A percentile compares a stretch with the other conserved stretches of the same genome.
phyloP scores from a whole-genome alignment of 1,140 invertebrate genomes.

The Wasmannia auropunctata region DNA sequence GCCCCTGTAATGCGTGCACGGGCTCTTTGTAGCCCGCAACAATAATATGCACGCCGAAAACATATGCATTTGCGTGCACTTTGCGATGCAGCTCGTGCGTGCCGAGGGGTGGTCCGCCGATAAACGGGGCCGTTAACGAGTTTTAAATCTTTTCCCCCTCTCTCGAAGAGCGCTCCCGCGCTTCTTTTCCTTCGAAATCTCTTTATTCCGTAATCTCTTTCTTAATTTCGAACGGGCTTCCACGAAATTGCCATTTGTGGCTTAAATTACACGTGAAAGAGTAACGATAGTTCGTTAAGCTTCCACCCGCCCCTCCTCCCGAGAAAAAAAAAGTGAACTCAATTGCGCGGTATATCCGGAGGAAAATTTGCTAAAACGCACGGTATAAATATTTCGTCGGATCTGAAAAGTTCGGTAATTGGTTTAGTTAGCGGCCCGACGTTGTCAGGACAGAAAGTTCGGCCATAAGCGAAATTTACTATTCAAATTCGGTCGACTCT shows the following conservation, averaged over 20 bases:
- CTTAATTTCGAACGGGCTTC: background rate
- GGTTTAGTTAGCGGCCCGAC: conserved; percentile 53
- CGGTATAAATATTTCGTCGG: conserved; percentile 29
- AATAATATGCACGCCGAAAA: conserved; percentile 55
- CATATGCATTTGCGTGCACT: conserved; percentile 63
- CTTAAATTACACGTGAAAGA: background rate
- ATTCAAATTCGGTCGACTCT: conserved; percentile 70
- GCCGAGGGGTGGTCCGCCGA: conserved; percentile 50
- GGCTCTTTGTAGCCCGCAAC: conserved; percentile 60
- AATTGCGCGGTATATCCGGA: background rate
- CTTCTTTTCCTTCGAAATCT: background rate
- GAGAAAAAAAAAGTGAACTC: background rate
- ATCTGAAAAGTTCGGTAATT: conserved; percentile 66
- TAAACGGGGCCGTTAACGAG: conserved; percentile 67
- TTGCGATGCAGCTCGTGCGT: conserved; percentile 41
- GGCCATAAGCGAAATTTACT: conserved; percentile 73
- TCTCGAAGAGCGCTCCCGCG: no score
- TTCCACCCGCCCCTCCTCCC: no score
- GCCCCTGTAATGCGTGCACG: conserved; percentile 36
- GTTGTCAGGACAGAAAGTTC: conserved; percentile 67
- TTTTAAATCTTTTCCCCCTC: conserved; percentile 41
- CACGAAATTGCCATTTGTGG: background rate
- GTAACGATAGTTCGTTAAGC: background rate
- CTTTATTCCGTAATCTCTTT: background rate
- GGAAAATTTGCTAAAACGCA: background rate